Evolutionary conservation across 1,140 invertebrate species (phyloP).

Genomic region (Rhynchophorus ferrugineus): DNA sequence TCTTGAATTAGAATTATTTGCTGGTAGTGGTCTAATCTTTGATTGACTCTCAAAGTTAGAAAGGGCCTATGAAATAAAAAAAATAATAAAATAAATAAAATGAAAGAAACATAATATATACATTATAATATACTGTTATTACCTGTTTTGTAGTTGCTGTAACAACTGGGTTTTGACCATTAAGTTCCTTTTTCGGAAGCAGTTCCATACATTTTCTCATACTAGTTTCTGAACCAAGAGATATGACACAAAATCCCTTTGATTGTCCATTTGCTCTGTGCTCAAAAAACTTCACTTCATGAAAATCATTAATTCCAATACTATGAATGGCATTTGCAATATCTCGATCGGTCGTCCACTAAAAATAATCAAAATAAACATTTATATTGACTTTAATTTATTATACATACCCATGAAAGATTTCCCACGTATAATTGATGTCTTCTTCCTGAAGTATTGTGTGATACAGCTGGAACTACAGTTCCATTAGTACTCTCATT

Average conservation of each 20-base stretch:
- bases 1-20: constrained; percentile 47
- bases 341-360: constrained; percentile 98
- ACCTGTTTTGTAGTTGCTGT: constrained; percentile 88
- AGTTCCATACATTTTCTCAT: constrained; percentile 85
- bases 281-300: constrained; percentile 99
- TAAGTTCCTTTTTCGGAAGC: constrained; percentile 87
- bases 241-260: constrained; percentile 94
- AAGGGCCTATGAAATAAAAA: constrained; percentile 20
- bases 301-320: constrained; percentile 86
- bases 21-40: constrained; percentile 74
- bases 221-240: constrained; percentile 86
- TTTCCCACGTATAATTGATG: constrained; percentile 94
- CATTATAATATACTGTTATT: background rate
- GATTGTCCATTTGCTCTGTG: constrained; percentile 98
- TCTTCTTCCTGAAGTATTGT: constrained; percentile 66
- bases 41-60: constrained; percentile 73
- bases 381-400: constrained; percentile 9
- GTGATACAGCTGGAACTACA: constrained; percentile 55
- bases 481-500: constrained; percentile 63
- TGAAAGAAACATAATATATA: background rate
- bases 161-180: constrained; percentile 90
- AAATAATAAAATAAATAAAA: background rate
- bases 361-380: constrained; percentile 30
- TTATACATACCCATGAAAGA: constrained; percentile 69
- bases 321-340: constrained; percentile 79